phyloP scores from a whole-genome alignment of 2,113 vertebrate species.

The Scomber scombrus region DNA sequence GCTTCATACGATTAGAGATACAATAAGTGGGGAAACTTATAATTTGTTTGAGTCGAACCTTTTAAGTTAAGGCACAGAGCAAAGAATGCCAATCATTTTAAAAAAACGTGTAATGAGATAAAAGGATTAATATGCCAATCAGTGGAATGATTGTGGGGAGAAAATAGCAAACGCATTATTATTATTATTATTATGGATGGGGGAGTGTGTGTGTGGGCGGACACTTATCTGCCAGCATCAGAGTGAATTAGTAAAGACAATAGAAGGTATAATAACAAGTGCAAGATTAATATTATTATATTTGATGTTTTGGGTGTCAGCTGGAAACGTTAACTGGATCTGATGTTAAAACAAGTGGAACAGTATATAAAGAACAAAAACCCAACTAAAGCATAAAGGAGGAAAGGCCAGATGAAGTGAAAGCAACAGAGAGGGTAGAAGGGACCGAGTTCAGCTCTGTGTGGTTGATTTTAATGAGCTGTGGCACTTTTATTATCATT shows the following conservation, averaged over 20 bases:
- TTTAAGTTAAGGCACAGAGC: background rate
- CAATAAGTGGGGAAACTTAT: background rate
- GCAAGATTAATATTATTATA: constrained; percentile 30
- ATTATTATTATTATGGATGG: constrained; percentile 17
- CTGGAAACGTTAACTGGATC: background rate
- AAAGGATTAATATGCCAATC: constrained; percentile 44
- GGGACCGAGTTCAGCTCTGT: constrained; percentile 62
- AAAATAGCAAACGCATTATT: constrained; percentile 43
- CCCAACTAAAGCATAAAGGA: background rate
- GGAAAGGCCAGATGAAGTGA: constrained; percentile 2
- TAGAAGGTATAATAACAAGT: constrained; percentile 27
- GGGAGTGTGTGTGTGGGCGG: constrained; percentile 47
- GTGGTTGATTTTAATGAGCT: constrained; percentile 93
- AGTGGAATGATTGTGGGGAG: constrained; percentile 34
- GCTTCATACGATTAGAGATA: background rate
- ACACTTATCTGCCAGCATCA: constrained; percentile 56
- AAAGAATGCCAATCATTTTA: background rate
- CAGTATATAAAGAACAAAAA: background rate
- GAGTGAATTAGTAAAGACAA: constrained; percentile 44
- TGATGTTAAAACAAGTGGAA: background rate
- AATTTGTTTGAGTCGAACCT: background rate
- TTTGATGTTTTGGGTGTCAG: constrained; percentile 12
- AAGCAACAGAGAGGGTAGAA: constrained; percentile 8
- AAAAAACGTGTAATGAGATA: constrained; percentile 40
- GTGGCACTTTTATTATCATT: constrained; percentile 99